These are phyloP conservation scores for Heliothis virescens DNA, from an alignment of 1,140 invertebrate genomes.

Conservation along the genomic window DNA sequence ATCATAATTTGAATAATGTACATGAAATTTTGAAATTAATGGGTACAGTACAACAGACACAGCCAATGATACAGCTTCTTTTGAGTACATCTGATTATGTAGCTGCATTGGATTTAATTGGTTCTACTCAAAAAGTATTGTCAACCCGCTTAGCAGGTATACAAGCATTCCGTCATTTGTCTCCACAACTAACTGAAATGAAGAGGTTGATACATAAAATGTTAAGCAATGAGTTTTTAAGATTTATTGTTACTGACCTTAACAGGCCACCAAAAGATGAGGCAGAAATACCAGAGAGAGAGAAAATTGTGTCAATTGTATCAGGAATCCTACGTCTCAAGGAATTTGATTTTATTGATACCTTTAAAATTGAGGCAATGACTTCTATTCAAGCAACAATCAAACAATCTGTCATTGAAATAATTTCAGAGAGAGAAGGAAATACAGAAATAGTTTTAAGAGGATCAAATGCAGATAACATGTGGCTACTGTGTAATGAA, in stretches of 20 bases:
- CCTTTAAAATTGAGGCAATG: constrained; percentile 95
- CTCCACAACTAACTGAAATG: constrained; percentile 98
- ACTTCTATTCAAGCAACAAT: constrained; percentile 95
- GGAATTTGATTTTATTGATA: constrained; percentile 95
- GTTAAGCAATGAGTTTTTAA: constrained; percentile 97
- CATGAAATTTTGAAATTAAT: constrained; percentile 95
- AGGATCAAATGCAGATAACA: constrained; percentile 89
- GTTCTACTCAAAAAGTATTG: constrained; percentile 98
- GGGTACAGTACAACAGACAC: constrained; percentile 98
- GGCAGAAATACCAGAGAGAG: constrained; percentile 90
- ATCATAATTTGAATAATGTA: constrained; percentile 88
- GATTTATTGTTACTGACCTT: constrained; percentile 96
- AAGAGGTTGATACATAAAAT: constrained; percentile 98
- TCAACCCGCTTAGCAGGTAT: constrained; percentile 95
- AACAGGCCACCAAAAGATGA: constrained; percentile 92
- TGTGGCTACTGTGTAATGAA: constrained; percentile 89
- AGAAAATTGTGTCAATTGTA: constrained; percentile 95
- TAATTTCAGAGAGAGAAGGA: constrained; percentile 89
- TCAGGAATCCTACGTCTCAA: constrained; percentile 95
- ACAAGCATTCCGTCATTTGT: constrained; percentile 97
- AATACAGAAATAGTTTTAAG: constrained; percentile 89
- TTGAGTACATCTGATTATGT: constrained; percentile 99
- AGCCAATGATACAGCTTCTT: constrained; percentile 97
- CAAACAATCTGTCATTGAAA: constrained; percentile 95
- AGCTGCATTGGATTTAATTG: constrained; percentile 98